Evolutionary conservation across 2,113 vertebrate species (phyloP), one percentile per base, ranked within the genome.

Genomic region (Pluvialis apricaria): DNA sequence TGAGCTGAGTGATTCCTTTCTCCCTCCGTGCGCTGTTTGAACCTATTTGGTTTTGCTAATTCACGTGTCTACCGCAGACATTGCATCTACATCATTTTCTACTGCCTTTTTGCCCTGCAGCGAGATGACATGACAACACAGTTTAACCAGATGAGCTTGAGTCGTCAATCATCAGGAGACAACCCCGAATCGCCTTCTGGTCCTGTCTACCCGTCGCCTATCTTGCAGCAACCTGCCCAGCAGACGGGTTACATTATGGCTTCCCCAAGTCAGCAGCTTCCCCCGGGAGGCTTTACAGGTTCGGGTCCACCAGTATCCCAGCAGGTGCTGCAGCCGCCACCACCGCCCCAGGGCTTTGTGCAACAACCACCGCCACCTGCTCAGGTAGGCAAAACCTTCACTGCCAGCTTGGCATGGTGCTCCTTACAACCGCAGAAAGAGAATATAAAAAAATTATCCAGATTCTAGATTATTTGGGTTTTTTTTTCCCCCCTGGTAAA

Each of bases 61-160:
- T 61, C 40, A 8, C 1, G 1, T 68, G 68, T 71, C 44, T 32
- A 2, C 88, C 54, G 66, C 73, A 65, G 86, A 28, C 40, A 5
- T 51, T 36, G 3, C 13, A 15, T 40, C 70, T 38, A 19, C 54
- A 86, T 81, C 16, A 36, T 82, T 86, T 42, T 22, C 12, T 88
- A 16, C 75, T n/a, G 72, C 51, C 79, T 75, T 86, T 86, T 40
- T 84, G 84, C 40, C 86, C 96, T 13, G 20, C 97, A 99, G 98
- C 98, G 98, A 69, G 99, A 99, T 42, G 99, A 99, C 22, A 96
- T 99, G 95, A 98, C 98, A 7, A 97, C 98, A 0, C 99, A 99
- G 97, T 99, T 99, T 47, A 93, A 92, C 97, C 99, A 99, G 88
- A 98, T 99, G 97, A 98, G 98, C 38, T 92, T 99, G 88, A 99